Conservation (phyloP, 2,888 invertebrate species). For the Hypena proboscidalis region DNA sequence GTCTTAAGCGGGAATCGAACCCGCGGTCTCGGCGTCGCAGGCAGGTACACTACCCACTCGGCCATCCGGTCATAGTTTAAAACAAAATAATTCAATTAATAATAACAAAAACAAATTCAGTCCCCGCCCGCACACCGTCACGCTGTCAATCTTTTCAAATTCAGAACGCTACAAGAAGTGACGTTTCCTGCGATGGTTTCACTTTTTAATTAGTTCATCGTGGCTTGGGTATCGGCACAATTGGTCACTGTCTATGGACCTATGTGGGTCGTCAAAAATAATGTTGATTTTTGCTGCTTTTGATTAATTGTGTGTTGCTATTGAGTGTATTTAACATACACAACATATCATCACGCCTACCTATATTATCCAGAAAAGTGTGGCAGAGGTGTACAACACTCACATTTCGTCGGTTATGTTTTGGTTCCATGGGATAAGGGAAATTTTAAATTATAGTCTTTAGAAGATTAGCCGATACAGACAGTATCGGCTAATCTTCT, state of each 20-base stretch:
- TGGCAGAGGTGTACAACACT: too few relatives aligned
- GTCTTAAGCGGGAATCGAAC: too few relatives aligned
- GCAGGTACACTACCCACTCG: too few relatives aligned
- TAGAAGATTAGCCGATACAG: too few relatives aligned
- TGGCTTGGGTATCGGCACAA: slow-evolving; percentile 47
- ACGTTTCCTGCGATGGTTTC: slow-evolving; percentile 61
- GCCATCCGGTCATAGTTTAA: too few relatives aligned
- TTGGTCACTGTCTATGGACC: slow-evolving; percentile 40
- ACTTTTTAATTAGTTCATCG: slow-evolving; percentile 55
- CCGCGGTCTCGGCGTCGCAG: too few relatives aligned
- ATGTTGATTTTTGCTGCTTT: slow-evolving; percentile 1
- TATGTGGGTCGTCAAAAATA: slow-evolving; percentile 25
- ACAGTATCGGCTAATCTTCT: too few relatives aligned
- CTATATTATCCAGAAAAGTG: too few relatives aligned
- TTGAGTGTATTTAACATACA: not conserved
- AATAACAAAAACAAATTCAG: slow-evolving; percentile 8
- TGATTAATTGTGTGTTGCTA: slow-evolving; percentile 2
- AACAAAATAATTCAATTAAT: not conserved
- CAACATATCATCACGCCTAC: too few relatives aligned
- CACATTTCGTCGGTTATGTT: too few relatives aligned
- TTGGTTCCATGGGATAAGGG: too few relatives aligned
- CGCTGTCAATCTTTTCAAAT: slow-evolving; percentile 67
- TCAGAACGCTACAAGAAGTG: slow-evolving; percentile 59
- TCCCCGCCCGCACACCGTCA: slow-evolving; percentile 48
- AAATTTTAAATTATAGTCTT: too few relatives aligned